A percentile compares a stretch with the other conserved stretches of the same genome.
Evolutionary conservation across 2,797 vertebrate species (phyloP).

Genomic region (Sebastes elongatus): DNA sequence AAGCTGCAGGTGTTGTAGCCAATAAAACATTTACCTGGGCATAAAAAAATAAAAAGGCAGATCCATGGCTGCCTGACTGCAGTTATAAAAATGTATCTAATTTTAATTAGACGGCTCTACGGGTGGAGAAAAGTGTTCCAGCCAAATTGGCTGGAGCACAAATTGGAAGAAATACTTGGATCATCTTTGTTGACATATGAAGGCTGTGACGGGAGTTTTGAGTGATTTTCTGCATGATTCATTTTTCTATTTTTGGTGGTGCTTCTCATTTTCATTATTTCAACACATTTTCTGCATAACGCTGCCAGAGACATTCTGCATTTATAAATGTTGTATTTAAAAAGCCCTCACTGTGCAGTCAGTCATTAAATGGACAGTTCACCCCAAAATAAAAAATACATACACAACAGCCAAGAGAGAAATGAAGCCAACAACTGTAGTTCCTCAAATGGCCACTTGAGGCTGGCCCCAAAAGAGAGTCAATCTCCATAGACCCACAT

Average conservation of each 20-base stretch:
- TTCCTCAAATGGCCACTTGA: too few relatives aligned
- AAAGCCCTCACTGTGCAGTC: background rate
- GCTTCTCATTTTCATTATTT: slow-evolving; percentile 4
- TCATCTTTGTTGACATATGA: background rate
- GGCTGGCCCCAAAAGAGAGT: too few relatives aligned
- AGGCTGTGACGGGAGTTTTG: background rate
- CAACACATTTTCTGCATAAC: background rate
- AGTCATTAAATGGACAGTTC: background rate
- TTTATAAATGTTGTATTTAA: background rate
- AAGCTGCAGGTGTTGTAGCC: background rate
- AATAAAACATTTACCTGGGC: background rate
- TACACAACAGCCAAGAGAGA: too few relatives aligned
- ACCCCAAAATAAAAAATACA: too few relatives aligned
- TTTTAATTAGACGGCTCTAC: background rate
- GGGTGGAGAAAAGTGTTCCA: background rate
- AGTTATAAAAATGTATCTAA: background rate
- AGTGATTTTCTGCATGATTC: background rate
- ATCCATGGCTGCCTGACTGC: background rate
- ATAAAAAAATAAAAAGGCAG: background rate
- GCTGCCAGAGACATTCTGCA: background rate
- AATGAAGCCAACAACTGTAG: too few relatives aligned
- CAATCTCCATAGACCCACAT: too few relatives aligned
- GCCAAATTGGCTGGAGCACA: background rate
- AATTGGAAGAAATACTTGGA: background rate
- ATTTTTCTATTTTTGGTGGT: background rate